Conservation (phyloP, 2,113 vertebrate species). For the Leiothrix lutea region DNA sequence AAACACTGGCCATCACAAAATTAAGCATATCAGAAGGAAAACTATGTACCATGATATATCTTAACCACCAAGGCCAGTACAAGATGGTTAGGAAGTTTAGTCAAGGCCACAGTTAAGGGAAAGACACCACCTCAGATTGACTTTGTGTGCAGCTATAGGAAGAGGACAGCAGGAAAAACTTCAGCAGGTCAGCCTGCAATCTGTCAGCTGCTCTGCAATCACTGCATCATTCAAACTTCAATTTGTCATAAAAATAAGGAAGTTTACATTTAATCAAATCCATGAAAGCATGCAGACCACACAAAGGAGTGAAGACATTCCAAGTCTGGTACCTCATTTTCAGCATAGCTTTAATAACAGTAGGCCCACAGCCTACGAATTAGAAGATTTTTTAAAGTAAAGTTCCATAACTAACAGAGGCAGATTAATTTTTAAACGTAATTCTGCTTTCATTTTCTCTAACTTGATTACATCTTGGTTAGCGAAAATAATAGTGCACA, state of each 20-base stretch:
- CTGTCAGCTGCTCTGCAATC: not conserved
- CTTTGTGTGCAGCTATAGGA: not conserved
- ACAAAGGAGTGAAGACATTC: not conserved
- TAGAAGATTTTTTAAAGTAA: not conserved
- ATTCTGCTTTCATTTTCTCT: not conserved
- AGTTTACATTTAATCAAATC: not conserved
- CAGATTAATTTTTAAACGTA: not conserved
- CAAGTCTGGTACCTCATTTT: not conserved
- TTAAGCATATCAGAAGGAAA: not conserved
- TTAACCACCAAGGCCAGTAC: not conserved
- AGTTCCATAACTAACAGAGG: not conserved
- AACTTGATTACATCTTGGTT: not conserved
- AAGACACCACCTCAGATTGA: not conserved
- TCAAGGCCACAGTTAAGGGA: not conserved
- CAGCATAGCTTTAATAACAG: not conserved
- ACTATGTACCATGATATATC: accelerated
- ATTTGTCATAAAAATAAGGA: not conserved
- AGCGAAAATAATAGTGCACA: not conserved
- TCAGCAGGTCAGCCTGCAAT: not conserved
- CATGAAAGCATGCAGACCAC: not conserved
- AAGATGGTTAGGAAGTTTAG: not conserved
- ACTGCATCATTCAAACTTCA: not conserved
- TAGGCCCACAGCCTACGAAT: not conserved
- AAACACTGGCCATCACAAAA: not conserved
- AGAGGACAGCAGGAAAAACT: not conserved